A percentile compares a stretch with the other conserved stretches of the same genome.
Evolutionary conservation across 2,888 invertebrate species (phyloP).

Genomic region (Callosobruchus maculatus): DNA sequence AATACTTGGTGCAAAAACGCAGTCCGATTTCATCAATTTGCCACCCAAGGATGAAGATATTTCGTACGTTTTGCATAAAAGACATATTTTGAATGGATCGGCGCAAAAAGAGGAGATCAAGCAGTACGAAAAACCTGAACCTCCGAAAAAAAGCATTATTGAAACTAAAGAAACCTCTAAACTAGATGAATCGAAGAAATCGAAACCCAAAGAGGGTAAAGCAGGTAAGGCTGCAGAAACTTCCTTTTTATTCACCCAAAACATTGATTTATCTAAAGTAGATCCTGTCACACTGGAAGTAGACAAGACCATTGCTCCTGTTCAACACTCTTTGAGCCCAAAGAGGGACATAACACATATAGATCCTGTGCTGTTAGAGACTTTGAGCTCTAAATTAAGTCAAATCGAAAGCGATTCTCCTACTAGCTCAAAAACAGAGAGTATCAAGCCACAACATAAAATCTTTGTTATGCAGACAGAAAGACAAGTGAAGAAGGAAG

Average conservation of each 20-base stretch:
- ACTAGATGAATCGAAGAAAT: slow-evolving; percentile 31
- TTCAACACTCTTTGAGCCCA: slow-evolving; percentile 65
- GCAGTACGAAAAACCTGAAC: slow-evolving; percentile 20
- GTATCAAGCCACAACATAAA: slow-evolving; percentile 50
- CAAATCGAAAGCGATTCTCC: slow-evolving; percentile 76
- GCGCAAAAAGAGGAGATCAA: slow-evolving; percentile 52
- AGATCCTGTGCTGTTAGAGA: slow-evolving; percentile 63
- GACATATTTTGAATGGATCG: slow-evolving; percentile 83
- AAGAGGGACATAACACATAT: slow-evolving; percentile 69
- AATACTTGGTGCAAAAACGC: slow-evolving; percentile 52
- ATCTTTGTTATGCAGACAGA: slow-evolving; percentile 29
- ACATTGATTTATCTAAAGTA: slow-evolving; percentile 70
- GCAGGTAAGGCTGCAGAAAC: slow-evolving; percentile 38
- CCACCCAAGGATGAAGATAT: slow-evolving; percentile 66
- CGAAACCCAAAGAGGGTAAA: slow-evolving; percentile 30
- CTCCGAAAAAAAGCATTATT: slow-evolving; percentile 48
- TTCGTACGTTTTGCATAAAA: slow-evolving; percentile 79
- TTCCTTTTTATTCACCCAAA: slow-evolving; percentile 68
- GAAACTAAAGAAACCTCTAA: slow-evolving; percentile 45
- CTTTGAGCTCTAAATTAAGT: slow-evolving; percentile 67
- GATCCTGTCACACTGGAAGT: slow-evolving; percentile 70
- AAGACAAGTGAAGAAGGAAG: slow-evolving; percentile 27
- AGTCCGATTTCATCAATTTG: slow-evolving; percentile 48
- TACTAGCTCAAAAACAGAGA: slow-evolving; percentile 70
- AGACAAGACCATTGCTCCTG: slow-evolving; percentile 59